These are phyloP conservation scores for Drosophila nigritarsus DNA, from an alignment of 2,888 invertebrate species.

Conservation along the genomic window DNA sequence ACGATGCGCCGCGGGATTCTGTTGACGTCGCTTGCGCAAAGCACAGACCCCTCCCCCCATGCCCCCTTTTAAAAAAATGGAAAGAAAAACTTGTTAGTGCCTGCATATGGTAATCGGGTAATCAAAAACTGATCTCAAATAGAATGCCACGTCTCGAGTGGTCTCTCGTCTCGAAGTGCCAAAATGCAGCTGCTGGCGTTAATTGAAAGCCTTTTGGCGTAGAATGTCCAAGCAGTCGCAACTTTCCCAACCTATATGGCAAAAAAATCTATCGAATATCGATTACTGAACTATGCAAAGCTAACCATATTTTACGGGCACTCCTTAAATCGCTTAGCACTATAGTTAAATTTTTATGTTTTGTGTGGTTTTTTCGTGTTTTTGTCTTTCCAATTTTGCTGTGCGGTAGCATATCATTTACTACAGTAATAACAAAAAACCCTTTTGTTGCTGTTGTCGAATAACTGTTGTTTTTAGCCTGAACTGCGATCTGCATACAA, in stretches of 20 bases:
- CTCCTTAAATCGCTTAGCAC: slow-evolving; percentile 49
- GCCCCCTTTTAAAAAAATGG: slow-evolving; percentile 1
- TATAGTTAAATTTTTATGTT: slow-evolving; percentile 1
- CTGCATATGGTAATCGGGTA: slow-evolving; percentile 55
- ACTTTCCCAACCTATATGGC: slow-evolving; percentile 32
- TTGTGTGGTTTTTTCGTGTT: neutral
- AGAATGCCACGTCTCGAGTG: slow-evolving; percentile 48
- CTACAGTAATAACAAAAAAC: slow-evolving; percentile 31
- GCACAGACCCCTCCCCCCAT: neutral
- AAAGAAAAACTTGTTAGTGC: slow-evolving; percentile 31
- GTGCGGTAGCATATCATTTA: slow-evolving; percentile 65
- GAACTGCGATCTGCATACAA: slow-evolving; percentile 67
- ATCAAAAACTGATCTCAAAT: slow-evolving; percentile 50
- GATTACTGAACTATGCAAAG: slow-evolving; percentile 39
- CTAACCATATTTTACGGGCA: slow-evolving; percentile 46
- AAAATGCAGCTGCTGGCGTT: slow-evolving; percentile 18
- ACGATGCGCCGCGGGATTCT: slow-evolving; percentile 78
- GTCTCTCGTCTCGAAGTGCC: neutral
- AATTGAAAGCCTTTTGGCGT: slow-evolving; percentile 65
- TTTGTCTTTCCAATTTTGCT: neutral
- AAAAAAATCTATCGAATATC: slow-evolving; percentile 49
- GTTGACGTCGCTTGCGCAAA: slow-evolving; percentile 64
- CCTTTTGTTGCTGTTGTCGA: slow-evolving; percentile 32
- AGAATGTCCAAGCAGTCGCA: slow-evolving; percentile 46
- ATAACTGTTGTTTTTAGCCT: slow-evolving; percentile 38